phyloP scores from a whole-genome alignment of 2,113 vertebrate species.

The Stigmatopora nigra region DNA sequence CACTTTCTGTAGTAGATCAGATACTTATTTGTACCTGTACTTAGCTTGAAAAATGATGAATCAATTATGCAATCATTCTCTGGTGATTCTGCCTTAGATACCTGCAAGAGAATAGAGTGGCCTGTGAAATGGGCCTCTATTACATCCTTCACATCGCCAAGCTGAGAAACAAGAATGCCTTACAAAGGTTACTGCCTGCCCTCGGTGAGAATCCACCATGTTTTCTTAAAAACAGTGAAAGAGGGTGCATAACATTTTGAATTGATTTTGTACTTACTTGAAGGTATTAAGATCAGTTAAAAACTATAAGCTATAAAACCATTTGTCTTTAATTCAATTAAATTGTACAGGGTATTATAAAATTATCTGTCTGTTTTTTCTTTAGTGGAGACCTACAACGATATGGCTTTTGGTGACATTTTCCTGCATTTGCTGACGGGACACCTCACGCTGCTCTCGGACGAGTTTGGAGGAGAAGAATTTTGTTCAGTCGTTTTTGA shows the following conservation, averaged over 20 bases:
- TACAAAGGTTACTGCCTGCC: slow-evolving; percentile 83
- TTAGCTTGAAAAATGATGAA: neutral
- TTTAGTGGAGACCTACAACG: slow-evolving; percentile 83
- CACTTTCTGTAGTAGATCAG: neutral
- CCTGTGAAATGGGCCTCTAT: slow-evolving; percentile 93
- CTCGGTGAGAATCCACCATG: slow-evolving; percentile 67
- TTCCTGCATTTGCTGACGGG: slow-evolving; percentile 93
- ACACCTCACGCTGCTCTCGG: slow-evolving; percentile 84
- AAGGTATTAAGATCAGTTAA: neutral
- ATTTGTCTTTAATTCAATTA: too few relatives aligned
- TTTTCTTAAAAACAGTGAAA: neutral
- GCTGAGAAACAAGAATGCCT: slow-evolving; percentile 89
- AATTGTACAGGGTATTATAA: neutral
- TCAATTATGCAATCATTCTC: neutral
- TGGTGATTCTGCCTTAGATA: slow-evolving; percentile 66
- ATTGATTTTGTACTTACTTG: neutral
- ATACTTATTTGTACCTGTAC: neutral
- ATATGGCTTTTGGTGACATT: slow-evolving; percentile 89
- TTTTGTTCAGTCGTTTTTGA: slow-evolving; percentile 89
- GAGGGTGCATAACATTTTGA: neutral
- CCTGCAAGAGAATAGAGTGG: slow-evolving; percentile 88
- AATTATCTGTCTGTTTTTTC: slow-evolving; percentile 3
- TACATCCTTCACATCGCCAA: slow-evolving; percentile 92
- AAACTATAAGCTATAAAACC: neutral
- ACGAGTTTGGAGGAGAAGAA: slow-evolving; percentile 87